A percentile compares a stretch with the other conserved stretches of the same genome.
Evolutionary conservation across 2,888 invertebrate genomes (phyloP).

Genomic region (Itoplectis maculator): DNA sequence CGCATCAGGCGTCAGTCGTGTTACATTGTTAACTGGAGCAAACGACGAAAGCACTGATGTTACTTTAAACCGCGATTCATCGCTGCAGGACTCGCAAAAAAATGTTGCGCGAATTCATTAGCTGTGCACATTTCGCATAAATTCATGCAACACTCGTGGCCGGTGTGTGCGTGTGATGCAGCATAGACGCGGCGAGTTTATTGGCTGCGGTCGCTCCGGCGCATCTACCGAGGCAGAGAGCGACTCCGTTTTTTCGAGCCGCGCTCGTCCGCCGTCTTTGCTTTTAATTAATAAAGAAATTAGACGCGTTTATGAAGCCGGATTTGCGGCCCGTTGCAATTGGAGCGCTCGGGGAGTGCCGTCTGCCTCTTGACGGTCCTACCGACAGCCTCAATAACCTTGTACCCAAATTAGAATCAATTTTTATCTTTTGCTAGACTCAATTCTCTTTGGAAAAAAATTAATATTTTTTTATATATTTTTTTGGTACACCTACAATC

Average conservation of each 20-base stretch:
- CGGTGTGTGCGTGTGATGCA: slow-evolving; percentile 20
- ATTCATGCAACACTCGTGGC: slow-evolving; percentile 4
- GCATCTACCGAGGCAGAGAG: slow-evolving; percentile 14
- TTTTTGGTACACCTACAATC: neutral
- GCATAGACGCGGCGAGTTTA: neutral
- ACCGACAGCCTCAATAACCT: slow-evolving; percentile 50
- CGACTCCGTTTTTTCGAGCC: slow-evolving; percentile 1
- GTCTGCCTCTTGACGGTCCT: slow-evolving; percentile 48
- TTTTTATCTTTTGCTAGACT: neutral
- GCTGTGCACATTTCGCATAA: neutral
- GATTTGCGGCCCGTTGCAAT: slow-evolving; percentile 62
- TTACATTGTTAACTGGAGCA: slow-evolving; percentile 33
- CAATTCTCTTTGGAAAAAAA: neutral
- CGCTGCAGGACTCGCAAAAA: neutral
- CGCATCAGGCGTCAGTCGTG: neutral
- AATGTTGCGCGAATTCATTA: neutral
- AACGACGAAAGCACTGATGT: slow-evolving; percentile 26
- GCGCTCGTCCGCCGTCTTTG: slow-evolving; percentile 35
- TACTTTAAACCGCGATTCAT: slow-evolving; percentile 43
- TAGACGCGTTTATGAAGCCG: slow-evolving; percentile 54
- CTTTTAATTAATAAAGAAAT: slow-evolving; percentile 64
- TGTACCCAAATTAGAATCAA: slow-evolving; percentile 37
- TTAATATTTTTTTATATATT: neutral
- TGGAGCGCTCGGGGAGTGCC: slow-evolving; percentile 60
- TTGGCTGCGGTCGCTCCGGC: slow-evolving; percentile 29